Evolutionary conservation across 2,888 invertebrate genomes (phyloP).

Genomic region (Synanthedon myopaeformis): DNA sequence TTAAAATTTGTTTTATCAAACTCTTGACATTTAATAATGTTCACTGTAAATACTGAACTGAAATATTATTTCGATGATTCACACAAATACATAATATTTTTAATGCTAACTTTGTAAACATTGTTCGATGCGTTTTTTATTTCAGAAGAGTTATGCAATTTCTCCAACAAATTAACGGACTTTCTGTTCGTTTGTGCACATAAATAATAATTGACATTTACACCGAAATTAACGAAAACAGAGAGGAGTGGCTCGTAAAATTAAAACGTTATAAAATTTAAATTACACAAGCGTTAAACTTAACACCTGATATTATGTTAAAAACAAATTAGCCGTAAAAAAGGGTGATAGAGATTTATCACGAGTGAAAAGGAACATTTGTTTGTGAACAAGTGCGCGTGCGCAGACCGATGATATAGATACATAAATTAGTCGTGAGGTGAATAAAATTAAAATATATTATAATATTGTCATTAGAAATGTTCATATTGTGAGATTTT

Average conservation of each 20-base stretch:
- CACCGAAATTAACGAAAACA: constrained; percentile 4
- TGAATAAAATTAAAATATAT: constrained; percentile 34
- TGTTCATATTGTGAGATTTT: too few species aligned
- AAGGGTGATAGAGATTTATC: constrained; percentile 17
- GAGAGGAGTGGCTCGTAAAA: constrained; percentile 1
- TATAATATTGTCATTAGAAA: constrained; percentile 1
- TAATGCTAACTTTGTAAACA: too few species aligned
- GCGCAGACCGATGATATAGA: constrained; percentile 23
- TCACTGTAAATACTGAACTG: too few species aligned
- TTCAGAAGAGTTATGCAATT: constrained; percentile 2
- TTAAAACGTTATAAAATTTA: not conserved
- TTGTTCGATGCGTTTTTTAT: not conserved
- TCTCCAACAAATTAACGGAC: too few species aligned
- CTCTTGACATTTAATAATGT: too few species aligned
- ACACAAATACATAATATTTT: too few species aligned
- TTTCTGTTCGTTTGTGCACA: too few species aligned
- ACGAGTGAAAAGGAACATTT: constrained; percentile 27
- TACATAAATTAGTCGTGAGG: constrained; percentile 17
- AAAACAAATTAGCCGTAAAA: constrained; percentile 37
- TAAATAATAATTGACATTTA: constrained; percentile 1
- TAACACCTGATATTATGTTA: constrained; percentile 47
- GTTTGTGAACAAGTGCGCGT: constrained; percentile 20
- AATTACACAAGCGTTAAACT: constrained; percentile 22
- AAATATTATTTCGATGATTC: too few species aligned
- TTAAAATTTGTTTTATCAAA: too few species aligned